These are phyloP conservation scores for Erythrolamprus reginae DNA, from an alignment of 2,113 vertebrate genomes.

Conservation along the genomic window DNA sequence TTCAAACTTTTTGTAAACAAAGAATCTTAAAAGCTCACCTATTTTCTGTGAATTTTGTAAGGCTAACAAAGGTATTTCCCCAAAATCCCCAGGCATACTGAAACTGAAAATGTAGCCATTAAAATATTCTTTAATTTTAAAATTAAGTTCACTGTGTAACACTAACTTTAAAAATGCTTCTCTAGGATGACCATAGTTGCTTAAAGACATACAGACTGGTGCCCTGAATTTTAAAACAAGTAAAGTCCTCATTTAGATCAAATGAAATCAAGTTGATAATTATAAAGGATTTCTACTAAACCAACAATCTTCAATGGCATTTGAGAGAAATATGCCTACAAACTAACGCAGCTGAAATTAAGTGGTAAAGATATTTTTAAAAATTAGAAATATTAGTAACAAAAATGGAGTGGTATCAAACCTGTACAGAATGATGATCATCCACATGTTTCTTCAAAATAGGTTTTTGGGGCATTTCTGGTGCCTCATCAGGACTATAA, in stretches of 20 bases:
- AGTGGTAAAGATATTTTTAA: not conserved
- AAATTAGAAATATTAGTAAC: constrained; percentile 10
- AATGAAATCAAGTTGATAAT: not conserved
- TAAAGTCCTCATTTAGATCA: not conserved
- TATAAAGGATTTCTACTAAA: not conserved
- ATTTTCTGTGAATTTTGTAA: not conserved
- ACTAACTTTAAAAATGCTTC: not conserved
- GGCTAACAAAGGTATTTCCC: not conserved
- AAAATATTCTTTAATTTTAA: not conserved
- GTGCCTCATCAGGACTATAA: constrained; percentile 69
- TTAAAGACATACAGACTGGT: not conserved
- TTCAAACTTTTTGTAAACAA: not conserved
- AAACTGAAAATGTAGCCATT: not conserved
- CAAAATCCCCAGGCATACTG: not conserved
- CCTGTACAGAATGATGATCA: constrained; percentile 70
- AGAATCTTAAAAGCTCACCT: not conserved
- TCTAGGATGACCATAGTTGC: not conserved
- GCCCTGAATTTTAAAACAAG: not conserved
- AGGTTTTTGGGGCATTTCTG: constrained; percentile 84
- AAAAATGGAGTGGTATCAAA: constrained; percentile 47
- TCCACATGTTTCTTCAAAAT: constrained; percentile 84
- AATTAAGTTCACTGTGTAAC: not conserved
- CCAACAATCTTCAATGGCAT: not conserved
- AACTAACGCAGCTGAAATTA: not conserved
- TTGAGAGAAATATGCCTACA: not conserved